These are phyloP conservation scores for Polyommatus icarus DNA, from an alignment of 2,888 invertebrate genomes.

Conservation along the genomic window DNA sequence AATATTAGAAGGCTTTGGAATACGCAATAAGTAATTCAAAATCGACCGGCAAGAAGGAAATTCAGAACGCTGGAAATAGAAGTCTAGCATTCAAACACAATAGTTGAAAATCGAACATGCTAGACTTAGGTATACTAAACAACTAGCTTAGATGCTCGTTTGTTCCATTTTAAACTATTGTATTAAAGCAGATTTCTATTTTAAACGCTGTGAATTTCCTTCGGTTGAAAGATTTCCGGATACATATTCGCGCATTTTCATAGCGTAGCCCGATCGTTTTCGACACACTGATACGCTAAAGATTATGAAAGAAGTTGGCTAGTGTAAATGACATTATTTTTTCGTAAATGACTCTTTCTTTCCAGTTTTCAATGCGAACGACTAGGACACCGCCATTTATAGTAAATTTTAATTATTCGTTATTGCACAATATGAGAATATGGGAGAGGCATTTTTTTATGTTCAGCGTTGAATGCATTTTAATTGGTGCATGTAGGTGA, in stretches of 20 bases:
- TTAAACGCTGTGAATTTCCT: not conserved
- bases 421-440: not conserved
- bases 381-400: not conserved
- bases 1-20: no score
- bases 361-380: not conserved
- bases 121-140: not conserved
- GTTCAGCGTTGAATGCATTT: conserved; percentile 13
- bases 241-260: not conserved
- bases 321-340: not conserved
- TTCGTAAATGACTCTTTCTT: no score
- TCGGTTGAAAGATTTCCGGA: not conserved
- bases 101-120: not conserved
- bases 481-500: conserved; percentile 1
- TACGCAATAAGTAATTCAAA: no score
- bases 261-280: not conserved
- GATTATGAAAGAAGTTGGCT: not conserved
- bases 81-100: no score
- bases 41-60: no score
- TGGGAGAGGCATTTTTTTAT: not conserved
- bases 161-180: no score
- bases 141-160: not conserved
- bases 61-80: no score
- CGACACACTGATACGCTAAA: not conserved
- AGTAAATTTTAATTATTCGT: not conserved
- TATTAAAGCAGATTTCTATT: not conserved